Conservation (phyloP, 92 coral and sea anemone genomes). For the Porites cylindrica region DNA sequence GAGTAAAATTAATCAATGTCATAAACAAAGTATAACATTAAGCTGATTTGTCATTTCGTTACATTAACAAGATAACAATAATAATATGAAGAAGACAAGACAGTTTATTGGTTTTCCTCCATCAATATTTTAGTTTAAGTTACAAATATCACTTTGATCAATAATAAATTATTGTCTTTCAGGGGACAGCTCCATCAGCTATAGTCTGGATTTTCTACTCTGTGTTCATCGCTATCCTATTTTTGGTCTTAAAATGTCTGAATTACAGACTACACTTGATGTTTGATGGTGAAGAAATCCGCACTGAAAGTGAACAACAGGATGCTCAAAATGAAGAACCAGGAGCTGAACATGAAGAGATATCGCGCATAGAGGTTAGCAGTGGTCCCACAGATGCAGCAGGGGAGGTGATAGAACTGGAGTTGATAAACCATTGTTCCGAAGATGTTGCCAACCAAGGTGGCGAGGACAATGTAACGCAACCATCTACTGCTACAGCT, state of each 20-base stretch:
- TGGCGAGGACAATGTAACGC: conserved; percentile 44
- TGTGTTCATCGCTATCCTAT: conserved; percentile 81
- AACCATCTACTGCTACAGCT: conserved; percentile 41
- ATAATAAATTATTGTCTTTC: no score
- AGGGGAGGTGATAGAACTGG: conserved; percentile 88
- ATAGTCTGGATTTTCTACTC: conserved; percentile 93
- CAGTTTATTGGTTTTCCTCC: no score
- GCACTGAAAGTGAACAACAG: conserved; percentile 74
- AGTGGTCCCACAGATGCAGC: conserved; percentile 61
- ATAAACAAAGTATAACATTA: no score
- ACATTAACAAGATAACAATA: no score
- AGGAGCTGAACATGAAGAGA: conserved; percentile 58
- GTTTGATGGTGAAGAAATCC: conserved; percentile 98
- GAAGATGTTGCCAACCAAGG: conserved; percentile 59
- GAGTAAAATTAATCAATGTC: no score
- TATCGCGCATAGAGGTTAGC: conserved; percentile 72
- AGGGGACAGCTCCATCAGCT: conserved; percentile 90
- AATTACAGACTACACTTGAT: conserved; percentile 94
- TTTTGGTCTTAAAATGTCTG: conserved; percentile 82
- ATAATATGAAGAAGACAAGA: no score
- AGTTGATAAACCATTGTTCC: conserved; percentile 77
- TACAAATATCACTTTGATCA: no score
- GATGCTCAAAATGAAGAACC: conserved; percentile 57
- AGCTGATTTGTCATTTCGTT: no score
- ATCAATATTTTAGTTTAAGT: no score